These are phyloP conservation scores for Epirrhoe alternata DNA, from an alignment of 2,888 invertebrate genomes.

Conservation along the genomic window DNA sequence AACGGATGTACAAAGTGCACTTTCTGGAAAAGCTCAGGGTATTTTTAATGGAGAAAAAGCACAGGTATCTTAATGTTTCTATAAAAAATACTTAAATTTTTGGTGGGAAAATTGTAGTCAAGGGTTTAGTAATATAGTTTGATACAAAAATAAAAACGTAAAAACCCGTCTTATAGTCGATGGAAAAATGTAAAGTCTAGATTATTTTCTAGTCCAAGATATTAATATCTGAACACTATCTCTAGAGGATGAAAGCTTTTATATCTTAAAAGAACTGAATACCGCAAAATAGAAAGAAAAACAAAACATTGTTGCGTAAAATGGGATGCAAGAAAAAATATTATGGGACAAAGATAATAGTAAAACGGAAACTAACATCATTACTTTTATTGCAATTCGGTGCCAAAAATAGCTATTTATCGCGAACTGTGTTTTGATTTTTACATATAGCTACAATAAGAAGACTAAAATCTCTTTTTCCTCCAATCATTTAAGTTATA, in stretches of 20 bases:
- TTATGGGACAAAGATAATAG: neutral
- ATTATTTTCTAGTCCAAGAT: conserved; percentile 8
- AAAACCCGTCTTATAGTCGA: conserved; percentile 9
- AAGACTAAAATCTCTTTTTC: too few relatives aligned
- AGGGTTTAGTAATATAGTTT: neutral
- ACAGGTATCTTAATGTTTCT: conserved; percentile 23
- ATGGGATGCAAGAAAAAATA: neutral
- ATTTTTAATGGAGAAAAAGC: conserved; percentile 20
- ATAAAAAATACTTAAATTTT: conserved; percentile 18
- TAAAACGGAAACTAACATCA: conserved; percentile 13
- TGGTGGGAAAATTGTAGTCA: conserved; percentile 21
- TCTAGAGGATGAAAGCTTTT: conserved; percentile 11
- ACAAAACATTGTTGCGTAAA: conserved; percentile 1
- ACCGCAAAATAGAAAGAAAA: neutral
- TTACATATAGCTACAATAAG: neutral
- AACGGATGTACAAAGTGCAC: conserved; percentile 9
- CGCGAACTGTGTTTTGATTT: conserved; percentile 11
- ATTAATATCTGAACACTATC: conserved; percentile 7
- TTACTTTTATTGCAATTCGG: conserved; percentile 11
- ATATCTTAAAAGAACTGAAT: conserved; percentile 9
- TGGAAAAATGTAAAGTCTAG: conserved; percentile 6
- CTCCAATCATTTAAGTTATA: too few relatives aligned
- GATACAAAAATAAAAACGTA: conserved; percentile 14
- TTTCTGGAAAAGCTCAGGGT: conserved; percentile 6
- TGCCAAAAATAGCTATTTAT: conserved; percentile 18